These are phyloP conservation scores for human DNA, from an alignment of 2,113 vertebrate species.

Conservation along the genomic window GRCh38 chr2:197419001-197419500, in stretches of 20 bases:
- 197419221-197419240: conserved; percentile 80
- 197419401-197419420: conserved; percentile 83
- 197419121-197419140: conserved; percentile 78
- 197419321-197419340: conserved; percentile 76
- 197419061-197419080: conserved; percentile 78
- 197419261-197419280: conserved; percentile 82
- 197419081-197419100: conserved; percentile 81
- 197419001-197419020: conserved; percentile 92
- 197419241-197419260: conserved; percentile 82
- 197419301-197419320: conserved; percentile 83
- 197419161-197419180: conserved; percentile 78
- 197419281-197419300: conserved; percentile 83
- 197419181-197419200: conserved; percentile 75
- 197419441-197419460: conserved; percentile 84
- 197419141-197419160: conserved; percentile 83
- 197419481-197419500: conserved; percentile 88
- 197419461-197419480: conserved; percentile 80
- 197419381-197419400: conserved; percentile 81
- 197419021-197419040: conserved; percentile 88
- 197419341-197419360: conserved; percentile 76
- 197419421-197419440: conserved; percentile 82
- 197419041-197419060: conserved; percentile 84
- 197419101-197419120: conserved; percentile 78
- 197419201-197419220: conserved; percentile 78
- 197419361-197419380: conserved; percentile 86